Conservation (phyloP, 53 echinoderm and acorn worm species). For the Apostichopus leukothele region DNA sequence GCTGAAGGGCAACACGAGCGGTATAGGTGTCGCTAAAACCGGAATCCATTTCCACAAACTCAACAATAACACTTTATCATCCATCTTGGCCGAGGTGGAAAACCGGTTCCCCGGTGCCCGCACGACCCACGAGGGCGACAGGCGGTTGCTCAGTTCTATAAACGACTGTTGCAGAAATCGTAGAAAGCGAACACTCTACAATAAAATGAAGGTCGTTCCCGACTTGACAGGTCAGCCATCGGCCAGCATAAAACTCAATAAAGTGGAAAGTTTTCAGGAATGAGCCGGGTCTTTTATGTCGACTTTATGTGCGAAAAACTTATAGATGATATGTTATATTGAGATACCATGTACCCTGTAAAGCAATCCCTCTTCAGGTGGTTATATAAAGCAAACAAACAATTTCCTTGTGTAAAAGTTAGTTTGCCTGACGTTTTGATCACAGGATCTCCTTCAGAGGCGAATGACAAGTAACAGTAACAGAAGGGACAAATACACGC, state of each 20-base stretch:
- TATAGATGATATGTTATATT: too few relatives aligned
- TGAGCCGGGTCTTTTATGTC: too few relatives aligned
- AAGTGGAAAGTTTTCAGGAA: neutral
- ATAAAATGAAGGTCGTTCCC: conserved; percentile 28
- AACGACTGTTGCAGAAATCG: conserved; percentile 75
- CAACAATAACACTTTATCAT: conserved; percentile 49
- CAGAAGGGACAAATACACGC: too few relatives aligned
- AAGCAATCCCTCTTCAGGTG: too few relatives aligned
- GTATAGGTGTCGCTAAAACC: conserved; percentile 47
- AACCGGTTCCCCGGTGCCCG: conserved; percentile 62
- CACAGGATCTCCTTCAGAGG: too few relatives aligned
- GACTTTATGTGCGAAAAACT: too few relatives aligned
- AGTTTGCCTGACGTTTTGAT: too few relatives aligned
- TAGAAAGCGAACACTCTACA: conserved; percentile 58
- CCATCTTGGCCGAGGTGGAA: conserved; percentile 64
- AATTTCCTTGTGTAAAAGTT: too few relatives aligned
- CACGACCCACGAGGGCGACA: conserved; percentile 46
- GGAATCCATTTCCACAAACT: conserved; percentile 66
- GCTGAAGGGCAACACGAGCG: conserved; percentile 65
- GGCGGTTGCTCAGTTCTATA: conserved; percentile 51
- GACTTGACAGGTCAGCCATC: conserved; percentile 11
- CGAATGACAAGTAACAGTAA: too few relatives aligned
- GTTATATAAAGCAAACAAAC: too few relatives aligned
- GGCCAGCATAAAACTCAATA: neutral
- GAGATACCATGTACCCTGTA: too few relatives aligned